Percentiles rank a stretch among this genome's conserved stretches.
Evolutionary conservation across 2,888 invertebrate species (phyloP).

Genomic region (Eilema sororculum): DNA sequence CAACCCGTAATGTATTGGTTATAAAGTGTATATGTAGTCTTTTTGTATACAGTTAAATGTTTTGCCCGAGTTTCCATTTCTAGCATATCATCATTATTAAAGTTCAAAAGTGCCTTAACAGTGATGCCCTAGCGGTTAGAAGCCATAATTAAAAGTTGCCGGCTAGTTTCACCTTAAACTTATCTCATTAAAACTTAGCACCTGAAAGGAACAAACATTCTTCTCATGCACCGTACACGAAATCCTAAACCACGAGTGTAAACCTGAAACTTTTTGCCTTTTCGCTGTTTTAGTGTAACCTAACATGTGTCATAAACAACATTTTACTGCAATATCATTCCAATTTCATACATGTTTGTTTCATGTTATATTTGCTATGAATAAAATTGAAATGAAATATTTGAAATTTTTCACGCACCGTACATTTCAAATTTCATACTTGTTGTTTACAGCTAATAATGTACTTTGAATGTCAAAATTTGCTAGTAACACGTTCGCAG

Average conservation of each 20-base stretch:
- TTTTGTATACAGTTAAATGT: conserved; percentile 36
- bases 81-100: conserved; percentile 70
- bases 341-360: conserved; percentile 9
- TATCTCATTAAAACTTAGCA: conserved; percentile 83
- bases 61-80: conserved; percentile 54
- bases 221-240: conserved; percentile 63
- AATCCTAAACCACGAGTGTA: conserved; percentile 64
- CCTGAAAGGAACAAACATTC: conserved; percentile 78
- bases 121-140: conserved; percentile 67
- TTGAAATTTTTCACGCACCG: conserved; percentile 29
- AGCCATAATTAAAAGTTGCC: conserved; percentile 81
- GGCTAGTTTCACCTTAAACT: conserved; percentile 80
- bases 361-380: conserved; percentile 21
- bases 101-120: conserved; percentile 66
- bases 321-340: background rate
- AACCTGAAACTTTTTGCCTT: conserved; percentile 51
- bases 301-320: background rate
- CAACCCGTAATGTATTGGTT: background rate
- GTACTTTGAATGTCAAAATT: conserved; percentile 52
- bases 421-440: conserved; percentile 36
- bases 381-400: conserved; percentile 47
- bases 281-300: conserved; percentile 22
- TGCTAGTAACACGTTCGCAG: conserved; percentile 50
- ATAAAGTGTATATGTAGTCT: conserved; percentile 12
- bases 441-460: conserved; percentile 53